Evolutionary conservation across 1,140 invertebrate species (phyloP).

Genomic region (Drosophila tani): DNA sequence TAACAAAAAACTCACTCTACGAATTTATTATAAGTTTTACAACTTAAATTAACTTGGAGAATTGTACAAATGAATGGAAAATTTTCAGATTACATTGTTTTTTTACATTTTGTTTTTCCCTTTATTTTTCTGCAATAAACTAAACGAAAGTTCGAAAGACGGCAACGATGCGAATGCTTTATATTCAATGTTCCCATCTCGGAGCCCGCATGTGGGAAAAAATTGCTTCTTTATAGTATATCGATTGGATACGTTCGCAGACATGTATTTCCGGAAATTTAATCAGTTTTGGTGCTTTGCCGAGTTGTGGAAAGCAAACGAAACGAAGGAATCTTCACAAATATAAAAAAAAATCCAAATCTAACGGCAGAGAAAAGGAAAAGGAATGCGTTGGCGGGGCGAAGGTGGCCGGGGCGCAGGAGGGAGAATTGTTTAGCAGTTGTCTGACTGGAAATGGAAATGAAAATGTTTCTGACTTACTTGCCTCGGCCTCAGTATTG

Average conservation of each 20-base stretch:
- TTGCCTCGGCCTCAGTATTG: slow-evolving; percentile 58
- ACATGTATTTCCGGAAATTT: slow-evolving; percentile 64
- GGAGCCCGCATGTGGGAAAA: slow-evolving; percentile 4
- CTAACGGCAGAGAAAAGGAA: slow-evolving; percentile 18
- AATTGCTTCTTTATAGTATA: slow-evolving; percentile 63
- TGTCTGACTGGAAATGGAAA: slow-evolving; percentile 55
- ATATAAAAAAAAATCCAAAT: slow-evolving; percentile 46
- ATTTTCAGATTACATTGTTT: background rate
- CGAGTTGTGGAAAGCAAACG: slow-evolving; percentile 39
- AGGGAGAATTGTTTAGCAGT: slow-evolving; percentile 56
- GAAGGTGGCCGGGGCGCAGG: background rate
- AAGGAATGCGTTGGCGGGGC: slow-evolving; percentile 12
- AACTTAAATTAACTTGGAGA: background rate
- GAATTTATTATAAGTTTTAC: background rate
- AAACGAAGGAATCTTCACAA: slow-evolving; percentile 33
- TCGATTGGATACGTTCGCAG: slow-evolving; percentile 52
- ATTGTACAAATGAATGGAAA: background rate
- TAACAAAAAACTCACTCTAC: background rate
- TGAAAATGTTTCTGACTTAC: slow-evolving; percentile 64
- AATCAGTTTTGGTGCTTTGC: slow-evolving; percentile 67
- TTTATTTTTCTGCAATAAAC: slow-evolving; percentile 18
- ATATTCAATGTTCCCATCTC: slow-evolving; percentile 37
- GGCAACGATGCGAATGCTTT: slow-evolving; percentile 36
- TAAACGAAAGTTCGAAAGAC: slow-evolving; percentile 22
- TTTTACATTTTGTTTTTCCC: too few relatives aligned